Conservation (phyloP, 1,140 invertebrate genomes). For the Nylanderia fulva region DNA sequence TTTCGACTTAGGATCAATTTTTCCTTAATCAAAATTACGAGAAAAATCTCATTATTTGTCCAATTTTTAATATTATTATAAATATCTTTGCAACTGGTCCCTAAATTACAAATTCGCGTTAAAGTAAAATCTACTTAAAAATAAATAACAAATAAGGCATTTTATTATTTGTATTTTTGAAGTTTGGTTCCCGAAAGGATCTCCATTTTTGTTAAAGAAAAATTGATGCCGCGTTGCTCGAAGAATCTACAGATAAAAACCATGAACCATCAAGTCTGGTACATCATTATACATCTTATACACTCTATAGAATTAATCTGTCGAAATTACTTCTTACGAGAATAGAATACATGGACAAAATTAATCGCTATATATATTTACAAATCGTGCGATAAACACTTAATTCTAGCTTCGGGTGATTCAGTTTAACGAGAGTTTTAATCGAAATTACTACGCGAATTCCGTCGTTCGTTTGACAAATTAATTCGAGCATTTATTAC, state of each 20-base stretch:
- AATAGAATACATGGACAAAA: constrained; percentile 32
- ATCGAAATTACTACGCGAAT: constrained; percentile 19
- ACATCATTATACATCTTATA: not conserved
- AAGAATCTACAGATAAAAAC: not conserved
- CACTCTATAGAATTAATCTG: not conserved
- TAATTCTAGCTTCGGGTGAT: constrained; percentile 32
- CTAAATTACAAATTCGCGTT: not conserved
- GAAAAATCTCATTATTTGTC: not conserved
- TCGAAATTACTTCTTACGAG: not conserved
- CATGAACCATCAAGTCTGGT: not conserved
- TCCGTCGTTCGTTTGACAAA: constrained; percentile 23
- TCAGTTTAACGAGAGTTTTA: constrained; percentile 8
- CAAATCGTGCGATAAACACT: constrained; percentile 43
- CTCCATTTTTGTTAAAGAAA: not conserved
- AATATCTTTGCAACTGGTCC: constrained; percentile 23
- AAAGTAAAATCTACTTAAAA: not conserved
- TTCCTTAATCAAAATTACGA: not conserved
- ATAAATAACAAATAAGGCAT: constrained; percentile 41
- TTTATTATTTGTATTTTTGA: not conserved
- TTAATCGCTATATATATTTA: constrained; percentile 51
- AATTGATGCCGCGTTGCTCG: not conserved
- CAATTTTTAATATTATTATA: constrained; percentile 5
- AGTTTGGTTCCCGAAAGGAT: not conserved
- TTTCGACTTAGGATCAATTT: constrained; percentile 1
- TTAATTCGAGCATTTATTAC: constrained; percentile 29